Evolutionary conservation across 2,797 vertebrate species (phyloP).

Genomic region (Hafferia zeledoni): DNA sequence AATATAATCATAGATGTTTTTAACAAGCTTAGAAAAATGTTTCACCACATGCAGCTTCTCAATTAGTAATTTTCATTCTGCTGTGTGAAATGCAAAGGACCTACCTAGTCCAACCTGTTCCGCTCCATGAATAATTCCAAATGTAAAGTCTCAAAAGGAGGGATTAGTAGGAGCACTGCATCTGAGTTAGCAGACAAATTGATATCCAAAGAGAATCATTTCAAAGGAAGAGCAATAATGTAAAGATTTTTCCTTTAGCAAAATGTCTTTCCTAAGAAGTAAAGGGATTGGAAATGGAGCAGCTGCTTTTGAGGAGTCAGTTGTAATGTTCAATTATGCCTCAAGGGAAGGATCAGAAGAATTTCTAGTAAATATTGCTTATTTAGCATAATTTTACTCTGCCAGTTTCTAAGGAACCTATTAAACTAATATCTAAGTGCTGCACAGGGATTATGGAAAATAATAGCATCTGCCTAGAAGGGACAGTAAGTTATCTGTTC

Average conservation of each 20-base stretch:
- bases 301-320: neutral
- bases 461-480: neutral
- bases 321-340: conserved; percentile 3
- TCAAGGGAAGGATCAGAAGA: conserved; percentile 29
- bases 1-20: neutral
- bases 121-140: neutral
- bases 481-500: neutral
- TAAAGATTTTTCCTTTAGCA: neutral
- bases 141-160: neutral
- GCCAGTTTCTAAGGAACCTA: conserved; percentile 4
- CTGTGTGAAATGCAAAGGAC: neutral
- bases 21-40: neutral
- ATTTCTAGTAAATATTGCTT: conserved; percentile 50
- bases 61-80: neutral
- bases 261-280: neutral
- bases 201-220: neutral
- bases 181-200: neutral
- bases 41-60: neutral
- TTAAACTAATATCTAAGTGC: conserved; percentile 18
- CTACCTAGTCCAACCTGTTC: neutral
- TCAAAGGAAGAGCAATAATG: neutral
- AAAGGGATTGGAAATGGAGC: neutral
- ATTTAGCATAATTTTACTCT: conserved; percentile 34
- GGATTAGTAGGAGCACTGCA: neutral
- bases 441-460: conserved; percentile 14